phyloP scores from a whole-genome alignment of 1,140 invertebrate species.

The Drosophila pectinifera region DNA sequence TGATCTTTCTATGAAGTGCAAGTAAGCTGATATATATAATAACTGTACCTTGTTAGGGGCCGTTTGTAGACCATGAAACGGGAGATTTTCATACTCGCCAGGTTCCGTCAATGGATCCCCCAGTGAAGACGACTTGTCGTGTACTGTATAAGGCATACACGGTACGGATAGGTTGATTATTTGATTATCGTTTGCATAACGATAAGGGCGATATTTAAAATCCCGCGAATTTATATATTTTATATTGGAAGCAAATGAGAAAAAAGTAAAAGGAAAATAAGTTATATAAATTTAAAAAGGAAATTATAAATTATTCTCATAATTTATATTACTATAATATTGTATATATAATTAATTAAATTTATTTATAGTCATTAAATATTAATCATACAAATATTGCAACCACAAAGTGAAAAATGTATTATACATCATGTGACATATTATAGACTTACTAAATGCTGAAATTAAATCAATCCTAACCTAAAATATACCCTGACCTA shows the following conservation, averaged over 20 bases:
- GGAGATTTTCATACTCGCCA: conserved; percentile 96
- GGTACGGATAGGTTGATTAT: conserved; percentile 58
- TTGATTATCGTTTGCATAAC: conserved; percentile 42
- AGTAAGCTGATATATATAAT: conserved; percentile 18
- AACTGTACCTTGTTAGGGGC: conserved; percentile 94
- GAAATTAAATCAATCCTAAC: no score
- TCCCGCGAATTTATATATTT: conserved; percentile 29
- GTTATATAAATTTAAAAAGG: conserved; percentile 15
- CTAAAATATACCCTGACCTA: no score
- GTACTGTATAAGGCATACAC: conserved; percentile 69
- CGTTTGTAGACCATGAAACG: conserved; percentile 95
- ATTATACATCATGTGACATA: no score
- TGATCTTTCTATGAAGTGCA: not conserved
- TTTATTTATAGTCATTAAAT: not conserved
- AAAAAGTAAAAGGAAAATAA: conserved; percentile 39
- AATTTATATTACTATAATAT: not conserved
- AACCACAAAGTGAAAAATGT: no score
- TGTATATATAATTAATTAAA: no score
- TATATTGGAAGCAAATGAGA: conserved; percentile 50
- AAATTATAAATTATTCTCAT: not conserved
- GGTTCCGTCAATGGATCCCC: conserved; percentile 85
- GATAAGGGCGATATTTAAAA: not conserved
- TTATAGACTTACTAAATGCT: no score
- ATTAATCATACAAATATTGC: not conserved
- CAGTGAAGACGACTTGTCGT: conserved; percentile 85